phyloP scores from a whole-genome alignment of 1,140 invertebrate genomes.

The Oscheius sp. region DNA sequence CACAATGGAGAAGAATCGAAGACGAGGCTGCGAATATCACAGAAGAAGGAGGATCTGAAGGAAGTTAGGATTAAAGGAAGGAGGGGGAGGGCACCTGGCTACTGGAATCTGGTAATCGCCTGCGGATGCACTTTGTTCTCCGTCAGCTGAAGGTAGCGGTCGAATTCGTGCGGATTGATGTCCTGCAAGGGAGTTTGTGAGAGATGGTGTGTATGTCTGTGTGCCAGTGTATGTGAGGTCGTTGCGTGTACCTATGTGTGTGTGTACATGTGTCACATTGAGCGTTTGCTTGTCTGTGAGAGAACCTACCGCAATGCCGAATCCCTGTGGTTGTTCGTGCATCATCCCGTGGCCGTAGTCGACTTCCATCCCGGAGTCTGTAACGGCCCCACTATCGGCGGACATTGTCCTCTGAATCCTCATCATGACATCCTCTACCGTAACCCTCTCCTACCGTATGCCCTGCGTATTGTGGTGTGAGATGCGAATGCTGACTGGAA shows the following conservation, averaged over 20 bases:
- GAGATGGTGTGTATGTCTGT: too few relatives aligned
- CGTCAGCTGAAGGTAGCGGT: not conserved
- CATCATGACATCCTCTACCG: too few relatives aligned
- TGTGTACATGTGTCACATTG: too few relatives aligned
- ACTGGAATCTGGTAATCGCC: not conserved
- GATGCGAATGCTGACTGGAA: too few relatives aligned
- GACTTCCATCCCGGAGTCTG: constrained; percentile 3
- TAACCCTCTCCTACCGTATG: not conserved
- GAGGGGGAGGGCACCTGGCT: not conserved
- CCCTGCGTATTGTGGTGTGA: too few relatives aligned
- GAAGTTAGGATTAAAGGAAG: not conserved
- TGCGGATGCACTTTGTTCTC: not conserved
- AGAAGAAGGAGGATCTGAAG: not conserved
- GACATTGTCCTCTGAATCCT: not conserved
- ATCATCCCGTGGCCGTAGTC: not conserved
- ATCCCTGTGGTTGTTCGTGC: not conserved
- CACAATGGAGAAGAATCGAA: not conserved
- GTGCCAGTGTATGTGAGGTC: too few relatives aligned
- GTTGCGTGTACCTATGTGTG: too few relatives aligned
- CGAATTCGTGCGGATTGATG: constrained; percentile 4
- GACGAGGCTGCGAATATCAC: not conserved
- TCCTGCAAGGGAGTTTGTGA: too few relatives aligned
- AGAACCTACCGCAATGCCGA: not conserved
- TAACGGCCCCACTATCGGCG: not conserved
- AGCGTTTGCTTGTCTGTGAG: too few relatives aligned